These are phyloP conservation scores for Drosophila ironensis DNA, from an alignment of 1,140 invertebrate genomes.

Conservation along the genomic window DNA sequence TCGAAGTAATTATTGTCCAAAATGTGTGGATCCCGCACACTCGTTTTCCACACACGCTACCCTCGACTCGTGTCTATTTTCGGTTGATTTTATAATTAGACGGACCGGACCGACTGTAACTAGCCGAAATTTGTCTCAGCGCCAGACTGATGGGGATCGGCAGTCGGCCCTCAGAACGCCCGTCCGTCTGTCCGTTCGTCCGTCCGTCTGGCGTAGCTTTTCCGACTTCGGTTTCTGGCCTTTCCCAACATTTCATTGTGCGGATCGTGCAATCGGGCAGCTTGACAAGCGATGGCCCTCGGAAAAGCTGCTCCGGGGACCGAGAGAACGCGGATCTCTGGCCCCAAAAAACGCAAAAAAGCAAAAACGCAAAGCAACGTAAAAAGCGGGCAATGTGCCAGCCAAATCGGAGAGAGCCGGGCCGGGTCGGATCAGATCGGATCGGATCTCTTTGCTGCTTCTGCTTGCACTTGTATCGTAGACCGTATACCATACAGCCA, in stretches of 20 bases:
- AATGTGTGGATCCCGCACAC: background rate
- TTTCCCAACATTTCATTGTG: slow-evolving; percentile 54
- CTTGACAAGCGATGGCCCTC: slow-evolving; percentile 63
- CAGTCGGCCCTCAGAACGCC: background rate
- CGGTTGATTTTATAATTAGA: slow-evolving; percentile 34
- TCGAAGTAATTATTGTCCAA: background rate
- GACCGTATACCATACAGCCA: too few species aligned
- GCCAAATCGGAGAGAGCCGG: slow-evolving; percentile 1
- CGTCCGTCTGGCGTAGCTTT: background rate
- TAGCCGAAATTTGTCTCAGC: slow-evolving; percentile 24
- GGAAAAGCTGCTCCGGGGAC: background rate
- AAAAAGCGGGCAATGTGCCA: slow-evolving; percentile 52
- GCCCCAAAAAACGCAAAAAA: slow-evolving; percentile 20
- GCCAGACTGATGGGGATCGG: slow-evolving; percentile 17
- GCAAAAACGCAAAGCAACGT: too few species aligned
- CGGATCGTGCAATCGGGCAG: slow-evolving; percentile 66
- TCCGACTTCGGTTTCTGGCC: slow-evolving; percentile 50
- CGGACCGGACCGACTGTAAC: slow-evolving; percentile 18
- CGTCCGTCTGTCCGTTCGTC: background rate
- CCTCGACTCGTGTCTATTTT: slow-evolving; percentile 8
- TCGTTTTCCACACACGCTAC: background rate
- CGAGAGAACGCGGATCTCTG: slow-evolving; percentile 33
- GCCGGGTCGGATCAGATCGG: too few species aligned
- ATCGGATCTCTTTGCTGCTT: too few species aligned
- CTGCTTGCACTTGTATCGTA: too few species aligned